phyloP scores from a whole-genome alignment of 2,888 invertebrate genomes.

The Zeuzera pyrina region DNA sequence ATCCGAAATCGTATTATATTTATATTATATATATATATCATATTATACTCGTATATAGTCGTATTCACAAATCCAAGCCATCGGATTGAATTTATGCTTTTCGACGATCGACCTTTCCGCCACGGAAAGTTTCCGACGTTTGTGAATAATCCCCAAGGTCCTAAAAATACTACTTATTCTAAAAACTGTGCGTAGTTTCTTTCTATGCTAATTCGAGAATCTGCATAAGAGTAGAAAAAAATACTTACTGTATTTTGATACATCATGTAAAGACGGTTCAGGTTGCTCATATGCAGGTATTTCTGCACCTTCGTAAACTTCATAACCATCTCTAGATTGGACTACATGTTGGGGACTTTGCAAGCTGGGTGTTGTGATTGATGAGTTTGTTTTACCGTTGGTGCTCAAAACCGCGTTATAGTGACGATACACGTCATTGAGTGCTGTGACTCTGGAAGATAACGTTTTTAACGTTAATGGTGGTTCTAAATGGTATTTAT shows the following conservation, averaged over 20 bases:
- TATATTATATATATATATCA: too few species aligned
- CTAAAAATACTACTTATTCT: background rate
- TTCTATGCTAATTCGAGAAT: too few species aligned
- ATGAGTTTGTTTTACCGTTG: slow-evolving; percentile 18
- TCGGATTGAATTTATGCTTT: too few species aligned
- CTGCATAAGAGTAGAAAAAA: too few species aligned
- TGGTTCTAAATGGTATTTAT: background rate
- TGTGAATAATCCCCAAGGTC: too few species aligned
- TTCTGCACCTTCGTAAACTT: slow-evolving; percentile 76
- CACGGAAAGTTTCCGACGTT: too few species aligned
- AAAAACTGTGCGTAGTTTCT: background rate
- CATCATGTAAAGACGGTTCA: slow-evolving; percentile 30
- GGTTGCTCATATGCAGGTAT: slow-evolving; percentile 60
- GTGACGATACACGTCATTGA: slow-evolving; percentile 80
- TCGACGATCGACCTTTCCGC: too few species aligned
- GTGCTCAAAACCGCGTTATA: slow-evolving; percentile 50
- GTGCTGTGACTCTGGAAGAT: slow-evolving; percentile 75
- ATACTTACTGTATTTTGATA: slow-evolving; percentile 56
- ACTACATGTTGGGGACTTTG: slow-evolving; percentile 17
- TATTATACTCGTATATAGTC: too few species aligned
- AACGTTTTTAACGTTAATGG: slow-evolving; percentile 1
- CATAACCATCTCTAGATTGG: slow-evolving; percentile 47
- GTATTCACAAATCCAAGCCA: too few species aligned
- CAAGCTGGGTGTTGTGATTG: slow-evolving; percentile 13
- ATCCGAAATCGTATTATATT: too few species aligned